phyloP scores from a whole-genome alignment of 2,797 vertebrate species.

The Tauraco hartlaubi region DNA sequence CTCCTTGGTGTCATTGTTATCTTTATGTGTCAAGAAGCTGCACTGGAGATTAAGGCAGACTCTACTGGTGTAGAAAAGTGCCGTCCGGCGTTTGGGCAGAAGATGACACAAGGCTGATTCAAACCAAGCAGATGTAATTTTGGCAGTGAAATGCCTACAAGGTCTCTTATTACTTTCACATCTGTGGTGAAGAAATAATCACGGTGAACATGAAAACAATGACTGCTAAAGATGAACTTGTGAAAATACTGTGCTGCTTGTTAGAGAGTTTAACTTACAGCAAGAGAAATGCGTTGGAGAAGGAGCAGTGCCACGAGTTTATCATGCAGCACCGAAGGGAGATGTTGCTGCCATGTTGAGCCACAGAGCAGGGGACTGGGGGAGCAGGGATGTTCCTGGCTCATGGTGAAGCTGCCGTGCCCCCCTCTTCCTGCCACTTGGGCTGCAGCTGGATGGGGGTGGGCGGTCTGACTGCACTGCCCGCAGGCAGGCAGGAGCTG shows the following conservation, averaged over 20 bases:
- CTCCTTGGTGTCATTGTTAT: accelerated
- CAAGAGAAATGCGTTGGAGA: background rate
- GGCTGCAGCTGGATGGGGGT: background rate
- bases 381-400: background rate
- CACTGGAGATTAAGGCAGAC: background rate
- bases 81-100: background rate
- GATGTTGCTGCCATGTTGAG: accelerated
- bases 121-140: background rate
- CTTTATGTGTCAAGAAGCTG: background rate
- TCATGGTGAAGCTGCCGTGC: background rate
- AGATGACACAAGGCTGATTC: background rate
- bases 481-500: background rate
- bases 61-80: background rate
- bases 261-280: background rate
- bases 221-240: background rate
- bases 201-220: background rate
- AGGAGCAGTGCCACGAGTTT: background rate
- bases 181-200: background rate
- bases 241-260: background rate
- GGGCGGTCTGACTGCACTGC: background rate
- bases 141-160: background rate
- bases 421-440: accelerated
- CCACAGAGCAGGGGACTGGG: background rate
- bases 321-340: accelerated
- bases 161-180: background rate